phyloP scores from a whole-genome alignment of 2,888 invertebrate species.

The Drosophila infuscata region DNA sequence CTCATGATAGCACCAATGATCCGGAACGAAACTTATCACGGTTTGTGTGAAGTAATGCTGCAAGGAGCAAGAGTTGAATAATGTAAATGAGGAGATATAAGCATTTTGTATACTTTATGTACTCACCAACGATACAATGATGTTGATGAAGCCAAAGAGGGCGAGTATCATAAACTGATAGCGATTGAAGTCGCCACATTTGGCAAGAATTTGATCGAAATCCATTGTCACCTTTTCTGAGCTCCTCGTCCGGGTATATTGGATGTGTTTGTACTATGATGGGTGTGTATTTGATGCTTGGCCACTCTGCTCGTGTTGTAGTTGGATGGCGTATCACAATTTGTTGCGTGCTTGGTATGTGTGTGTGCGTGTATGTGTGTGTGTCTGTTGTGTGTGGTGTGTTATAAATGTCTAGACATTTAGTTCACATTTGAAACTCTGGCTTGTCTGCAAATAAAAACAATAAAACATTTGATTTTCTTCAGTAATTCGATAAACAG shows the following conservation, averaged over 20 bases:
- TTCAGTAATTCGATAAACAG: conserved; percentile 2
- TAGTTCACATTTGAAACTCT: conserved; percentile 63
- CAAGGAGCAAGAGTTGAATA: neutral
- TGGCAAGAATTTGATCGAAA: conserved; percentile 86
- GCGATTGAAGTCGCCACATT: conserved; percentile 87
- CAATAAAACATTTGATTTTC: neutral
- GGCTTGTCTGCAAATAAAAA: conserved; percentile 46
- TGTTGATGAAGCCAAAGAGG: conserved; percentile 87
- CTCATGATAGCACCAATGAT: conserved; percentile 85
- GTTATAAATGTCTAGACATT: conserved; percentile 48
- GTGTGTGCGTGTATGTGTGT: conserved; percentile 16
- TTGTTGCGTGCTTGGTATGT: conserved; percentile 40
- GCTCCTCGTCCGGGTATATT: neutral
- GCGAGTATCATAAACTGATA: conserved; percentile 86
- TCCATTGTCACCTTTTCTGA: conserved; percentile 77
- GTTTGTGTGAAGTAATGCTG: conserved; percentile 87
- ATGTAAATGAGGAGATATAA: neutral
- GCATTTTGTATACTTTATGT: neutral
- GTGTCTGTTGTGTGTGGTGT: conserved; percentile 18
- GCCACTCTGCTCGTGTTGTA: conserved; percentile 6
- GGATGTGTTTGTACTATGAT: conserved; percentile 23
- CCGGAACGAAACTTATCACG: conserved; percentile 87
- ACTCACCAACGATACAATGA: conserved; percentile 86
- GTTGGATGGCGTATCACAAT: conserved; percentile 64
- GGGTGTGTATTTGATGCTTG: conserved; percentile 12